phyloP scores from a whole-genome alignment of 2,888 invertebrate species.

The Drosophila paracracens region DNA sequence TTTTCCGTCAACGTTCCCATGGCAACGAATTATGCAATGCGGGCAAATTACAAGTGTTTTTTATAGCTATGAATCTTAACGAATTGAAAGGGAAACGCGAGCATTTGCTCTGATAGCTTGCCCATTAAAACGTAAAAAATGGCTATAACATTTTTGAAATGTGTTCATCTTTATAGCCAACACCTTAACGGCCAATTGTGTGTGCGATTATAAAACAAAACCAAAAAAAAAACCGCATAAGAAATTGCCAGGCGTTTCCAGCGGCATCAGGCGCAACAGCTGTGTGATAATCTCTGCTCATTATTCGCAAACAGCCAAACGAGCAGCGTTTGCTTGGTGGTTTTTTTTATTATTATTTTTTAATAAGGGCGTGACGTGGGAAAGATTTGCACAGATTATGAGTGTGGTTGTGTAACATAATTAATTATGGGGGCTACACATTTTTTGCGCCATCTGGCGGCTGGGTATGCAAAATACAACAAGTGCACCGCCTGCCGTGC shows the following conservation, averaged over 20 bases:
- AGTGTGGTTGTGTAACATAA: conserved; percentile 68
- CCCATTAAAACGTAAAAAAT: conserved; percentile 13
- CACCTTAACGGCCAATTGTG: conserved; percentile 38
- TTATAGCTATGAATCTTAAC: conserved; percentile 10
- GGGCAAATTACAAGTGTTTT: neutral
- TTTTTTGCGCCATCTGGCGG: conserved; percentile 45
- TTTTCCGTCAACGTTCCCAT: neutral
- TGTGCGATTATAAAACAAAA: conserved; percentile 1
- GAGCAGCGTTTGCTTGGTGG: conserved; percentile 3
- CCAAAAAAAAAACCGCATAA: conserved; percentile 15
- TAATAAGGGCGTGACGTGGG: conserved; percentile 74
- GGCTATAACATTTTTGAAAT: conserved; percentile 16
- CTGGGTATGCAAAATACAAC: conserved; percentile 64
- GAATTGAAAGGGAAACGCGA: conserved; percentile 37
- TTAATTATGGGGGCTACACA: conserved; percentile 66
- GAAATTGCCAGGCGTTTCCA: conserved; percentile 26
- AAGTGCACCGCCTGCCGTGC: conserved; percentile 65
- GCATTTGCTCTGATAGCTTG: conserved; percentile 23
- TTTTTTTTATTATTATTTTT: conserved; percentile 36
- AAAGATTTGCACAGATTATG: conserved; percentile 49
- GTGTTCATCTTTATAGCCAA: conserved; percentile 40
- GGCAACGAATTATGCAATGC: conserved; percentile 15
- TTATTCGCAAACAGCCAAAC: conserved; percentile 60
- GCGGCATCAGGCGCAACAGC: conserved; percentile 28
- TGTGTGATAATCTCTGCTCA: conserved; percentile 75